Evolutionary conservation across 2,797 vertebrate species (phyloP), one percentile per base, ranked within the genome.

Genomic region (Danio kyathit): DNA sequence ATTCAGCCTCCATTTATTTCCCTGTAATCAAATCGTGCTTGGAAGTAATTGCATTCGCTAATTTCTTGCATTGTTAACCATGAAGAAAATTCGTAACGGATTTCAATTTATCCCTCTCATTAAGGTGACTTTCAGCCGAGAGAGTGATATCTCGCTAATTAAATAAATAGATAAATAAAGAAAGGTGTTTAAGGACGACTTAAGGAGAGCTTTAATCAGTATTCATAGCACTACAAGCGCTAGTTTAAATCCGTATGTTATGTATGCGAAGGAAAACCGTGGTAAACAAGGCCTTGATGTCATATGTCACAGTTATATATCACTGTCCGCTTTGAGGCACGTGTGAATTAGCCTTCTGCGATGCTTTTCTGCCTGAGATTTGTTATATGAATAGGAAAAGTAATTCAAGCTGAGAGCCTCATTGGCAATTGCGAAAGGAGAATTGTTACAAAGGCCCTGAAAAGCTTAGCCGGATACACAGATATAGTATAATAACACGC

Each of bases 341-440:
- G 21, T 21, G 29, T 74, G 76, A 38, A 65, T 69, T 38, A 48
- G 64, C 70, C 60, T 52, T 73, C 49, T 29, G 29, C 48, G 51
- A 59, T 54, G 21, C 14, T 13, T 74, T 48, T 29, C 44, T 60
- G 21, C 43, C 49, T 8, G 61, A 76, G 49, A 67, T 74, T 16
- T 86, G 82, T 73, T 83, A 76, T 77, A 66, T 80, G 73, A 82
- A 80, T 63, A 61, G 84, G 46, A 64, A 71, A 82, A 81, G 17
- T 79, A 21, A 83, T 75, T 86, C 74, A 79, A 76, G 56, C 16
- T 69, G 52, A 64, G 80, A 69, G 19, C 52, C 44, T 38, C 16
- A 16, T 11, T 83, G 61, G 63, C 67, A 74, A 66, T 38, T 78
- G 75, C 74, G 85, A 85, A 78, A 81, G 74, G 48, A 73, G 57